Percentiles rank a stretch among this genome's conserved stretches.
These are phyloP conservation scores for Melanotaenia boesemani DNA, from an alignment of 2,797 vertebrate species.

Conservation along the genomic window DNA sequence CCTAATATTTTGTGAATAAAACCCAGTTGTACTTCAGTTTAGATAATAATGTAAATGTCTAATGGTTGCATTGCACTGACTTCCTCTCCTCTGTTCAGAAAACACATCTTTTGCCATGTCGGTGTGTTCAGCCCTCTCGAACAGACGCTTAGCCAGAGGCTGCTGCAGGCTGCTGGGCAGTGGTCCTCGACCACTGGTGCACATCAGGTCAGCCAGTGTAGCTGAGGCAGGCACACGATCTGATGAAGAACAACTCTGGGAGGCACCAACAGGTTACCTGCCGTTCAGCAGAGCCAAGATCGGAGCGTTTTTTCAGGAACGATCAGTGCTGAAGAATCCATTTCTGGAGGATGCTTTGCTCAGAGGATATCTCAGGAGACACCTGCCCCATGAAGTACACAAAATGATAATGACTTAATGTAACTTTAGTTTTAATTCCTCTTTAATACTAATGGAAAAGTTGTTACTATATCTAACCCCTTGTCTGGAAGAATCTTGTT, in stretches of 20 bases:
- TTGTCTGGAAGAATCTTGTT: too few species aligned
- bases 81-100: background rate
- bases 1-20: background rate
- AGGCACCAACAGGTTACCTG: slow-evolving; percentile 33
- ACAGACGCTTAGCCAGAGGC: slow-evolving; percentile 14
- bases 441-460: background rate
- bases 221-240: slow-evolving; percentile 37
- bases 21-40: background rate
- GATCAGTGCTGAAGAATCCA: slow-evolving; percentile 79
- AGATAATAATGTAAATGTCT: background rate
- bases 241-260: slow-evolving; percentile 54
- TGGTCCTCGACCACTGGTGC: slow-evolving; percentile 19
- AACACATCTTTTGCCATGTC: slow-evolving; percentile 57
- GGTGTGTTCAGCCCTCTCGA: slow-evolving; percentile 25
- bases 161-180: slow-evolving; percentile 17
- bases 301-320: slow-evolving; percentile 83
- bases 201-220: slow-evolving; percentile 48
- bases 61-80: background rate
- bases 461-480: too few species aligned
- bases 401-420: background rate
- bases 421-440: background rate
- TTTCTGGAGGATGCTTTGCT: slow-evolving; percentile 86
- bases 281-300: slow-evolving; percentile 69
- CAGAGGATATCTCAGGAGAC: slow-evolving; percentile 81
- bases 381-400: slow-evolving; percentile 82